phyloP scores from a whole-genome alignment of 2,888 invertebrate genomes.

The Oscheius sp. region DNA sequence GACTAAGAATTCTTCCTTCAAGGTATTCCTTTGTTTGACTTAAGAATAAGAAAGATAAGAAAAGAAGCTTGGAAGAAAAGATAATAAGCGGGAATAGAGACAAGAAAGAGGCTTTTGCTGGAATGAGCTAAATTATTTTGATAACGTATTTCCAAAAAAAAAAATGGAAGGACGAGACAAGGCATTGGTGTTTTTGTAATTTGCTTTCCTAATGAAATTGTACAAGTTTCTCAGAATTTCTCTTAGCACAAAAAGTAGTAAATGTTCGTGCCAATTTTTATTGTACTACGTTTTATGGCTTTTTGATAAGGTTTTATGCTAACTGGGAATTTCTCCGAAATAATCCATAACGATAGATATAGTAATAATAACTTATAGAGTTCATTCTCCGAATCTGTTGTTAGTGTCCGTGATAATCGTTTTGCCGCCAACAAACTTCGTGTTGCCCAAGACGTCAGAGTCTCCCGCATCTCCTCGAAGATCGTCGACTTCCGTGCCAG shows the following conservation, averaged over 20 bases:
- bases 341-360: neutral
- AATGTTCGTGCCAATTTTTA: neutral
- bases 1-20: conserved; percentile 17
- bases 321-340: neutral
- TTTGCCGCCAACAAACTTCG: neutral
- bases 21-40: conserved; percentile 1
- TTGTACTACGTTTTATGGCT: neutral
- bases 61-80: neutral
- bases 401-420: neutral
- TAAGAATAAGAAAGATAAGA: neutral
- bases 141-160: no score
- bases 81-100: no score
- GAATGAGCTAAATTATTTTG: no score
- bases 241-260: no score
- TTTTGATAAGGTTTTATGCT: neutral
- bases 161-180: no score
- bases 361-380: neutral
- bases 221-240: no score
- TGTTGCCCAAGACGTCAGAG: neutral
- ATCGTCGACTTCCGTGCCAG: conserved; percentile 15
- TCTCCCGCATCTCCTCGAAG: neutral
- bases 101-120: no score
- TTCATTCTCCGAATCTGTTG: neutral
- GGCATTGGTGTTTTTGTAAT: no score
- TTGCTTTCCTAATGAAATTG: no score